These are phyloP conservation scores for Noctua comes DNA, from an alignment of 2,888 invertebrate genomes.

Conservation along the genomic window DNA sequence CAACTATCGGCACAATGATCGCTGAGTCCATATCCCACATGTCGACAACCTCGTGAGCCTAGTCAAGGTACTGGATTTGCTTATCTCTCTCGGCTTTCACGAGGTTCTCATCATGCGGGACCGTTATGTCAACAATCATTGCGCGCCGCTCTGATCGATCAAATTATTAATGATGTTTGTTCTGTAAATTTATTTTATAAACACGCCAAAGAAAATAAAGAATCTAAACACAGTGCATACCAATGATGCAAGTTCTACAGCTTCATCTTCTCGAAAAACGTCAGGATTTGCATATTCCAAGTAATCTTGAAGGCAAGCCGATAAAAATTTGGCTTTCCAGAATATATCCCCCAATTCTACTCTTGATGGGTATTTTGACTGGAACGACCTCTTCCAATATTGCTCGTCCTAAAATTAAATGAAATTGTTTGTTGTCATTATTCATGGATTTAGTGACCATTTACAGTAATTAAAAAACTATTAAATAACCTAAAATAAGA, in stretches of 20 bases:
- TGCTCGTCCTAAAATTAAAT: conserved; percentile 88
- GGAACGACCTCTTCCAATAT: conserved; percentile 91
- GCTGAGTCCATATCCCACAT: no score
- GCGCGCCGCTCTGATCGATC: no score
- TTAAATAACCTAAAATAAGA: no score
- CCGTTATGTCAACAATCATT: no score
- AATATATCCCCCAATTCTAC: conserved; percentile 85
- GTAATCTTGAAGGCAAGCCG: conserved; percentile 85
- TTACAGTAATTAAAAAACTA: no score
- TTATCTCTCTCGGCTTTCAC: no score
- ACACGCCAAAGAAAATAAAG: not conserved
- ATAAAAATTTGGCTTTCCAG: conserved; percentile 91
- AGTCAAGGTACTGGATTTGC: no score
- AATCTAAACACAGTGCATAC: conserved; percentile 54
- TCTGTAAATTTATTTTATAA: not conserved
- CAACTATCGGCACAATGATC: no score
- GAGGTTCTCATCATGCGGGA: no score
- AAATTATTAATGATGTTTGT: not conserved
- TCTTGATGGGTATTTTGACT: conserved; percentile 80
- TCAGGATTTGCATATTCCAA: conserved; percentile 85
- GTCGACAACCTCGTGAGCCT: no score
- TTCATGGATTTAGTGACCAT: not conserved
- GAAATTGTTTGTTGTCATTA: not conserved
- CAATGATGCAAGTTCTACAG: conserved; percentile 80
- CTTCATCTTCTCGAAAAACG: conserved; percentile 84